phyloP scores from a whole-genome alignment of 2,797 vertebrate genomes.

The Mormyrops boulengeri region DNA sequence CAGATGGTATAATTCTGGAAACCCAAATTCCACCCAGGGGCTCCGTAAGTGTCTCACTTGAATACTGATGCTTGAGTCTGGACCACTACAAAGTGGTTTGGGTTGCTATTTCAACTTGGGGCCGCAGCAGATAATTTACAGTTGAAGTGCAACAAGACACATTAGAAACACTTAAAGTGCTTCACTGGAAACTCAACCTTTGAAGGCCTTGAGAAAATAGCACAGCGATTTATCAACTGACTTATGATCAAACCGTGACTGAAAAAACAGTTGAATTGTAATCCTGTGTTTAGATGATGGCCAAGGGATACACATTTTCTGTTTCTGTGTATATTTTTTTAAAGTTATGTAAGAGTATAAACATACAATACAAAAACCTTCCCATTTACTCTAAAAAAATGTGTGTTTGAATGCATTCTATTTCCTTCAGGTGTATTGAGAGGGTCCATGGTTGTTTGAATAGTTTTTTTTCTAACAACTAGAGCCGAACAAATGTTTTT shows the following conservation, averaged over 20 bases:
- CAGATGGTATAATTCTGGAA: conserved; percentile 10
- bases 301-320: not conserved
- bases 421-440: not conserved
- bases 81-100: not conserved
- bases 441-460: not conserved
- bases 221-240: not conserved
- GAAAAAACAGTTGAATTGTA: not conserved
- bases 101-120: not conserved
- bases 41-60: not conserved
- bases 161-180: not conserved
- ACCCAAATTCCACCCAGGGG: conserved; percentile 15
- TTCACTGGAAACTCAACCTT: not conserved
- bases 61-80: conserved; percentile 8
- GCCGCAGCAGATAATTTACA: not conserved
- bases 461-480: not conserved
- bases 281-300: not conserved
- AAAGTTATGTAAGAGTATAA: not conserved
- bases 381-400: not conserved
- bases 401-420: not conserved
- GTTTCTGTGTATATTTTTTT: not conserved
- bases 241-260: not conserved
- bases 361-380: not conserved
- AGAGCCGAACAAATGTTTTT: not conserved
- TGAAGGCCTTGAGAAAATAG: conserved; percentile 3
- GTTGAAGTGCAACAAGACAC: conserved; percentile 8